These are phyloP conservation scores for Urechis unicinctus DNA, from an alignment of 2,888 invertebrate genomes.

Conservation along the genomic window DNA sequence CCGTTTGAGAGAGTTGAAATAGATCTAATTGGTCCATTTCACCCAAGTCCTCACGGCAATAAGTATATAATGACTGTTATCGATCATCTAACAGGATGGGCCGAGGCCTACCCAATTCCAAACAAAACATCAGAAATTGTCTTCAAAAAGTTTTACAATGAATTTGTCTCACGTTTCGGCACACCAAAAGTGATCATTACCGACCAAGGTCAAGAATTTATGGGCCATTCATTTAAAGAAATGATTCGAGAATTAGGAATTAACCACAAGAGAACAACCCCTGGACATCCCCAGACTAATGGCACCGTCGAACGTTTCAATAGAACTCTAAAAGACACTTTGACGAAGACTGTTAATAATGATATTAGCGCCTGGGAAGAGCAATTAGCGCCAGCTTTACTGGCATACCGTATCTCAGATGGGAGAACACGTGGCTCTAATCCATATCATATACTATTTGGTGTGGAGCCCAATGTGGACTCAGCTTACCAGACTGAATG, in stretches of 20 bases:
- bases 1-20: constrained; percentile 3
- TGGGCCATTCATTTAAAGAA: neutral
- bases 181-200: constrained; percentile 6
- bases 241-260: constrained; percentile 1
- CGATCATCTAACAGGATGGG: constrained; percentile 8
- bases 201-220: constrained; percentile 2
- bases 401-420: constrained; percentile 4
- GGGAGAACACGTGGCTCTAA: neutral
- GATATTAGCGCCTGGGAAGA: constrained; percentile 4
- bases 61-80: constrained; percentile 6
- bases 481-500: neutral
- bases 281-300: constrained; percentile 5
- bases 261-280: constrained; percentile 5
- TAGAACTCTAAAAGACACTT: constrained; percentile 4
- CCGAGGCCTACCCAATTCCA: constrained; percentile 7
- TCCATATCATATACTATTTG: constrained; percentile 8
- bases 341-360: constrained; percentile 2
- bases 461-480: neutral
- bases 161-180: constrained; percentile 1
- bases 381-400: neutral
- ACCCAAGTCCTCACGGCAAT: neutral
- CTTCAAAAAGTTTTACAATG: neutral
- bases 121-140: constrained; percentile 3
- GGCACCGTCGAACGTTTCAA: constrained; percentile 5
- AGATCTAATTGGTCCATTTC: constrained; percentile 11